These are phyloP conservation scores for Pogonus chalceus DNA, from an alignment of 1,140 invertebrate genomes.

Conservation along the genomic window DNA sequence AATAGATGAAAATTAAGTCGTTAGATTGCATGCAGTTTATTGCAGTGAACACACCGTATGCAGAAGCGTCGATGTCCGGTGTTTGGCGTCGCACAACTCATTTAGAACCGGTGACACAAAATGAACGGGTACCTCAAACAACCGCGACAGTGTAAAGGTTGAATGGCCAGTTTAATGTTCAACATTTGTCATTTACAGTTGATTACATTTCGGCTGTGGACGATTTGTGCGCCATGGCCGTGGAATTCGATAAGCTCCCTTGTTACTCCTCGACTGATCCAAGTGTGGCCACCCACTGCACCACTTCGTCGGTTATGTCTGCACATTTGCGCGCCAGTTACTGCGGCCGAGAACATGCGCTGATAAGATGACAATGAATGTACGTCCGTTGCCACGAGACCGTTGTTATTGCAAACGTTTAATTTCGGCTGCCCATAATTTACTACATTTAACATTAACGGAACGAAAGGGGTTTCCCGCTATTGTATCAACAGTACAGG, in stretches of 20 bases:
- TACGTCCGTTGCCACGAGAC: neutral
- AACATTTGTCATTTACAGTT: constrained; percentile 19
- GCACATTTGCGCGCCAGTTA: neutral
- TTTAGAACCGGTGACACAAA: constrained; percentile 2
- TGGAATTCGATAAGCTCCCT: neutral
- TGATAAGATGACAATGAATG: constrained; percentile 19
- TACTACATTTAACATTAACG: constrained; percentile 3
- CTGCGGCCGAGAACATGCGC: neutral
- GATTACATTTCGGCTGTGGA: constrained; percentile 17
- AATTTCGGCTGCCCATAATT: constrained; percentile 11
- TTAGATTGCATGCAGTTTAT: neutral
- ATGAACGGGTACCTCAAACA: neutral
- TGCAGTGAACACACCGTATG: neutral
- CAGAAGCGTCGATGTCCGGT: too few relatives aligned
- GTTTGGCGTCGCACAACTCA: neutral
- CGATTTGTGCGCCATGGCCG: constrained; percentile 15
- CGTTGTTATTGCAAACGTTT: constrained; percentile 15
- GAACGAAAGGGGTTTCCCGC: neutral
- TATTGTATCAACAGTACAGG: too few relatives aligned
- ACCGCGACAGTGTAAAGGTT: constrained; percentile 2
- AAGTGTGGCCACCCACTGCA: neutral
- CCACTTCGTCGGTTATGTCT: neutral
- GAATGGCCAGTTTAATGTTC: constrained; percentile 17
- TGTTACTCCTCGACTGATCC: neutral
- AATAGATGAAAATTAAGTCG: neutral